Conservation (phyloP, 2,113 vertebrate species). For the Triplophysa siluroides region DNA sequence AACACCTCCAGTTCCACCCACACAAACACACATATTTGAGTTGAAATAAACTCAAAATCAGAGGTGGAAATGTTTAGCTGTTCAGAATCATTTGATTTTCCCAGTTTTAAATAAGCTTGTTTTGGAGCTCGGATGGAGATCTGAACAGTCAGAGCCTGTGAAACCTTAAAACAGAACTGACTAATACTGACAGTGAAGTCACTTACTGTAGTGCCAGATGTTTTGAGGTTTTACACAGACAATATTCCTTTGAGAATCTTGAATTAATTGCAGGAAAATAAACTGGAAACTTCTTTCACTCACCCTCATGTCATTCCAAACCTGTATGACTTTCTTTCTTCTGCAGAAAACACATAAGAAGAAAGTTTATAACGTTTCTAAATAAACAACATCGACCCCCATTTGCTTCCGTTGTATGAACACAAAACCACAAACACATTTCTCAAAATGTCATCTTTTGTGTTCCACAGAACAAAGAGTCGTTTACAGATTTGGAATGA, state of each 20-base stretch:
- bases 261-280: not conserved
- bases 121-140: slow-evolving; percentile 44
- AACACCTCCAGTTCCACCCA: slow-evolving; percentile 35
- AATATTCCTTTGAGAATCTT: not conserved
- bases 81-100: slow-evolving; percentile 48
- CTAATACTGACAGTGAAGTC: slow-evolving; percentile 61
- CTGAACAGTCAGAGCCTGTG: slow-evolving; percentile 62
- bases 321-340: too few species aligned
- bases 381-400: too few species aligned
- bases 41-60: slow-evolving; percentile 18
- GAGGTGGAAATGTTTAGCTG: slow-evolving; percentile 40
- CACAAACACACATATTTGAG: slow-evolving; percentile 21
- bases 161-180: slow-evolving; percentile 34
- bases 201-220: slow-evolving; percentile 48
- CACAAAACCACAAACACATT: too few species aligned
- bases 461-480: too few species aligned
- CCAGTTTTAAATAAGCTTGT: slow-evolving; percentile 51
- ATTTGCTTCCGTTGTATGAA: too few species aligned
- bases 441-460: too few species aligned
- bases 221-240: not conserved
- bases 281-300: too few species aligned
- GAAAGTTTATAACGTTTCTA: too few species aligned
- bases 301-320: too few species aligned
- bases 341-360: too few species aligned
- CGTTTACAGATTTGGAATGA: too few species aligned